A percentile compares a stretch with the other conserved stretches of the same genome.
These are phyloP conservation scores for Urocyon cinereoargenteus DNA, from an alignment of 2,797 vertebrate species.

Conservation along the genomic window DNA sequence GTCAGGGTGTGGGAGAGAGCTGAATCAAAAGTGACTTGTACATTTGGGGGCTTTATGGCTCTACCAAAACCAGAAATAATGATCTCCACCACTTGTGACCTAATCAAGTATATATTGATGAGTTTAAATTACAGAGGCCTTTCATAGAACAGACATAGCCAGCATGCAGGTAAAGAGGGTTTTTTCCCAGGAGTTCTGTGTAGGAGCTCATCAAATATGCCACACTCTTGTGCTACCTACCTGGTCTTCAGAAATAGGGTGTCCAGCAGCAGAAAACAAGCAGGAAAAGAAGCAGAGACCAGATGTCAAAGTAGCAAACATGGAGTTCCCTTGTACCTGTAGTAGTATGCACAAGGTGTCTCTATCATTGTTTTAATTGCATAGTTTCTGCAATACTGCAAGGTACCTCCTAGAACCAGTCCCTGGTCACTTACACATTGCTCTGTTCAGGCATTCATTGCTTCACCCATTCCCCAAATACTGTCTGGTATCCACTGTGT, in stretches of 20 bases:
- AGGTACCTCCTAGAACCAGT: neutral
- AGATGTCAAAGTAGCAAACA: neutral
- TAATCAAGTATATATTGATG: neutral
- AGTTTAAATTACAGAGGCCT: neutral
- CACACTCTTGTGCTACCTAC: neutral
- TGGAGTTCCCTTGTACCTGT: neutral
- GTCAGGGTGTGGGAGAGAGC: neutral
- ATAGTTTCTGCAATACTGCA: neutral
- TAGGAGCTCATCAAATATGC: neutral
- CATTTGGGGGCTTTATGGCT: neutral
- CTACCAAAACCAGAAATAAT: slow-evolving; percentile 3
- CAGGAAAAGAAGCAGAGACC: neutral
- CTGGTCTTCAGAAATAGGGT: neutral
- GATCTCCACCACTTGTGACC: neutral
- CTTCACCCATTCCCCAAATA: neutral
- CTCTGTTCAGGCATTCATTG: neutral
- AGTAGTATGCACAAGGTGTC: neutral
- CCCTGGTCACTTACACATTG: neutral
- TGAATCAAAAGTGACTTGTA: neutral
- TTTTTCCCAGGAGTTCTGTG: neutral
- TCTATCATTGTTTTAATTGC: neutral
- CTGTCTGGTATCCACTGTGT: accelerated
- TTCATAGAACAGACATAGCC: neutral
- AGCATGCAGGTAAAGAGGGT: neutral
- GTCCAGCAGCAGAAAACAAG: neutral